Evolutionary conservation across 2,888 invertebrate genomes (phyloP).

Genomic region (Listrodromus nycthemerus): DNA sequence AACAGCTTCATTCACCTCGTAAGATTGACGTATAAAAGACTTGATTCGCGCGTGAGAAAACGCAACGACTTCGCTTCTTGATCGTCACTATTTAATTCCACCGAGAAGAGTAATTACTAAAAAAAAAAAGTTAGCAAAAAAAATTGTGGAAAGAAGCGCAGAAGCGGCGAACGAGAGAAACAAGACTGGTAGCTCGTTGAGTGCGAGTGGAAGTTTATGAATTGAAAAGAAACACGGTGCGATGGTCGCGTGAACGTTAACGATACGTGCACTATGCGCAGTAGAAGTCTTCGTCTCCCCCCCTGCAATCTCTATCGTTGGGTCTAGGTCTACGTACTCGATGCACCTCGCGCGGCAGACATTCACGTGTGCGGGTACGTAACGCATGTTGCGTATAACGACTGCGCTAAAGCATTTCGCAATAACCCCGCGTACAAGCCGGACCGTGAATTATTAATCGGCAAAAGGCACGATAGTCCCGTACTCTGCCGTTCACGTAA

Average conservation of each 20-base stretch:
- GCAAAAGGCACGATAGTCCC: background rate
- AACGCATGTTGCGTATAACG: conserved; percentile 41
- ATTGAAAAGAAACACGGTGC: conserved; percentile 45
- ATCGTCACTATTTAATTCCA: conserved; percentile 43
- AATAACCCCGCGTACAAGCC: conserved; percentile 25
- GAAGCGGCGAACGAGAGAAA: conserved; percentile 5
- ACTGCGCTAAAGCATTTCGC: conserved; percentile 34
- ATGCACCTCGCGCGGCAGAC: background rate
- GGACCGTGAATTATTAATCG: conserved; percentile 40
- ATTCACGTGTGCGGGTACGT: conserved; percentile 8
- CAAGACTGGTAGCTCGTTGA: conserved; percentile 36
- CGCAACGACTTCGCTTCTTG: conserved; percentile 40
- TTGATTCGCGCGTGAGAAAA: conserved; percentile 69
- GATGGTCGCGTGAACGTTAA: conserved; percentile 63
- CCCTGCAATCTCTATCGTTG: conserved; percentile 29
- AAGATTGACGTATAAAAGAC: conserved; percentile 65
- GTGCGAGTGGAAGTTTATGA: conserved; percentile 10
- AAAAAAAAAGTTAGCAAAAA: conserved; percentile 9
- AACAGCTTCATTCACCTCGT: conserved; percentile 57
- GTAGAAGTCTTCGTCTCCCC: conserved; percentile 8
- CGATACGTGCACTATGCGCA: conserved; percentile 23
- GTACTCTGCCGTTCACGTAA: conserved; percentile 6
- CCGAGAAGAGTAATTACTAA: conserved; percentile 29
- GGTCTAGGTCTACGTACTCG: conserved; percentile 37
- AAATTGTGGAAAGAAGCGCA: conserved; percentile 16